Evolutionary conservation across 2,113 vertebrate genomes (phyloP).

Genomic region (Pelecanoides urinatrix): DNA sequence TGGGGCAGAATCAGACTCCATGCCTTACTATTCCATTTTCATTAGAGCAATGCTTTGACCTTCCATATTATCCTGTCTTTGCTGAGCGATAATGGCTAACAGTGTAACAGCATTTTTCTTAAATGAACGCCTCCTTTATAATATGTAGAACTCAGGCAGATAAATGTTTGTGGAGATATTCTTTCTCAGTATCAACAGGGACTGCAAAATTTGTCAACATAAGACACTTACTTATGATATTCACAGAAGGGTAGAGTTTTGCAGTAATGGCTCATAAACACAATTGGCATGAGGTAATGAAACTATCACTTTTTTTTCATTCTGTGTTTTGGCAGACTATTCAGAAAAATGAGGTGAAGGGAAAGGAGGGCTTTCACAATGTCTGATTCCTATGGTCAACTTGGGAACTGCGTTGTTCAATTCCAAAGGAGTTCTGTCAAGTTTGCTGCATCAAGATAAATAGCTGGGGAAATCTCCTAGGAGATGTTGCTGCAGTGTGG

Average conservation of each 20-base stretch:
- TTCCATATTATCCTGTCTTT: background rate
- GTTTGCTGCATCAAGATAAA: background rate
- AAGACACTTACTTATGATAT: background rate
- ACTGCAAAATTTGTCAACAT: background rate
- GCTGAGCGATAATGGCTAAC: background rate
- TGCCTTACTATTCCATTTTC: background rate
- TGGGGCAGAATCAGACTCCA: background rate
- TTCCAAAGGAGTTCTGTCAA: background rate
- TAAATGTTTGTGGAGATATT: background rate
- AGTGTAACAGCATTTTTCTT: background rate
- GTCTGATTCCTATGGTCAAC: background rate
- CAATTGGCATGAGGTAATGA: background rate
- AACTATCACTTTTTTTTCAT: background rate
- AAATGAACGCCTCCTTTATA: background rate
- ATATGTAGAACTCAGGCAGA: background rate
- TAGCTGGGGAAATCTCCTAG: background rate
- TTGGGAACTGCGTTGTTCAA: background rate
- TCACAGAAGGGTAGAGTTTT: background rate
- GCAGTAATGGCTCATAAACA: background rate
- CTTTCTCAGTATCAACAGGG: background rate
- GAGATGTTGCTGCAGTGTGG: background rate
- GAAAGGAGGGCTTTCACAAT: background rate
- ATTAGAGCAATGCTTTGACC: background rate
- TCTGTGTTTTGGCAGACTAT: background rate
- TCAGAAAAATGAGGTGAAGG: background rate